Base-by-base conservation (phyloP, 2,797 vertebrate genomes). In the Telmatherina bonti region DNA sequence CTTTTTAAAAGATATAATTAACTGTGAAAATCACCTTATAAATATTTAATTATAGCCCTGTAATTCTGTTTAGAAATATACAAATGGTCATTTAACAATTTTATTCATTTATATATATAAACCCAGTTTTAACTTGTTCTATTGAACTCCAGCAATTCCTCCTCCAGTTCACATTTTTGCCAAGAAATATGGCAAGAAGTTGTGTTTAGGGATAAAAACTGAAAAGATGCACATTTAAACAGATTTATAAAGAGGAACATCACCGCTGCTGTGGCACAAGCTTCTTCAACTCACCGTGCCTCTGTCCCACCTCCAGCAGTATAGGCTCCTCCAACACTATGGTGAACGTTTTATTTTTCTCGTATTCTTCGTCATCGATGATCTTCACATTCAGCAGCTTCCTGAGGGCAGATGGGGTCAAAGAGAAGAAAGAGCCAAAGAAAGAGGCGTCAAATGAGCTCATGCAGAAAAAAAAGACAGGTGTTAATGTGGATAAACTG, bases 331-430 rank as follows among this genome's bases (percentile, higher is more conserved):
- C 95, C 81, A 96, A 66, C 36, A 95, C 89, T 35, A 96, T 88
- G 0, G 89, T 92, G 84, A 96, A 96, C 11, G 90, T 95, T 90
- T 96, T 96, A 83, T 96, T 96, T 87, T 96, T 96, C 89, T 96
- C 96, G 3, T 96, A 96, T 80, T 96, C 95, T 79, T 96, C 95
- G 2, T 96, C 96, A 5, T 96, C 95, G 13, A 96, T 96, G 72
- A 96, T 92, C 87, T 95, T 94, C 71, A 96, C 95, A 49, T 96
- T 95, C 57, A 96, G 82, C 81, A 95, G 80, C 85, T 95, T 95
- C 95, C 96, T 96, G 71, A 38, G 83, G 56, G 74, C 6, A 70
- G 36, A 70, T 45, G 3, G 26, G 22, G n/a, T 51, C 9, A 55
- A 57, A 16, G 26, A 62, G 15, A 67, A n/a, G 62, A 56, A 22